Conservation (phyloP, 2,888 invertebrate genomes). For the Chrysodeixis includens region DNA sequence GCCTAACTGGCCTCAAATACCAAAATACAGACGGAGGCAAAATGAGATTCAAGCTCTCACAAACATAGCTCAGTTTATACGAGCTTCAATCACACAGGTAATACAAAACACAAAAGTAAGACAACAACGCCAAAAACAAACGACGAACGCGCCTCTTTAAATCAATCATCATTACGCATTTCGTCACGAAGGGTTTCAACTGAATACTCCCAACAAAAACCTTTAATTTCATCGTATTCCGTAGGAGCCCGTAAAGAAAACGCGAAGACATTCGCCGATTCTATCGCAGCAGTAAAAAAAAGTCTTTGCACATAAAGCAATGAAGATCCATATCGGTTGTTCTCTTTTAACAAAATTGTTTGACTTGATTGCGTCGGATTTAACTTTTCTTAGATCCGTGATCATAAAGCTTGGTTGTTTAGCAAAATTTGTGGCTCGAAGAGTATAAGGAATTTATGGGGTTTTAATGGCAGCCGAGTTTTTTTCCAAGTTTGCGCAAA, state of each 20-base stretch:
- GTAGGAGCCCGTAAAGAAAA: constrained; percentile 65
- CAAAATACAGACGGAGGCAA: not conserved
- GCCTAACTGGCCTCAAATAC: not conserved
- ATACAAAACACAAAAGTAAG: constrained; percentile 29
- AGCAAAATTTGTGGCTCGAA: constrained; percentile 49
- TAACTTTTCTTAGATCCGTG: constrained; percentile 47
- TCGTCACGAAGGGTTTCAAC: constrained; percentile 51
- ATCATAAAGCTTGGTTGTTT: constrained; percentile 47
- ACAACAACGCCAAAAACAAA: constrained; percentile 14
- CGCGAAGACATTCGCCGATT: constrained; percentile 62
- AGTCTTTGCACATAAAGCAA: constrained; percentile 59
- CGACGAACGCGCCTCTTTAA: constrained; percentile 39
- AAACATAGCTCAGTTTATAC: constrained; percentile 21
- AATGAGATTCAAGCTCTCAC: constrained; percentile 9
- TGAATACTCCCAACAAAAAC: constrained; percentile 57
- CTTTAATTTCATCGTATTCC: constrained; percentile 59
- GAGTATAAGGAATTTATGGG: constrained; percentile 47
- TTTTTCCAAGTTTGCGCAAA: constrained; percentile 27
- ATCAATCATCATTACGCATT: constrained; percentile 63
- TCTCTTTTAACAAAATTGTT: constrained; percentile 63
- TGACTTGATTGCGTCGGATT: constrained; percentile 57
- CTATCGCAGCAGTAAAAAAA: constrained; percentile 67
- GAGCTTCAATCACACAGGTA: constrained; percentile 36
- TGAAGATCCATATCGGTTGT: constrained; percentile 61
- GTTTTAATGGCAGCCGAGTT: constrained; percentile 47